Percentiles rank a stretch among this genome's conserved stretches.
phyloP scores from a whole-genome alignment of 2,888 invertebrate genomes.

The Caenorhabditis sp. region DNA sequence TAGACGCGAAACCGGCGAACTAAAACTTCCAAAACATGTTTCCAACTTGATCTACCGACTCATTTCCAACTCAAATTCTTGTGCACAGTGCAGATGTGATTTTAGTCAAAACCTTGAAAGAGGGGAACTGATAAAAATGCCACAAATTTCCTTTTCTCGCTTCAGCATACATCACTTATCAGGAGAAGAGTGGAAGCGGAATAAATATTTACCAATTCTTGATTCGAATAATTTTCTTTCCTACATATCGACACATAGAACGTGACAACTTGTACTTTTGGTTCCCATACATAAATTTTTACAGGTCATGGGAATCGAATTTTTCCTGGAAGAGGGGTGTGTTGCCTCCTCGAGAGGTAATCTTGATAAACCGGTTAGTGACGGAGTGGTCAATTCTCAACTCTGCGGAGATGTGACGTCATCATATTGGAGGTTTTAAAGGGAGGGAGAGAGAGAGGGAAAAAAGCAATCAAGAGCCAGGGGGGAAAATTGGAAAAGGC shows the following conservation, averaged over 20 bases:
- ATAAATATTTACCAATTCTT: constrained; percentile 36
- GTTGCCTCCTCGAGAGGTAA: no score
- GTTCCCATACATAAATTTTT: background rate
- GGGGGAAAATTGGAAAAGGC: constrained; percentile 53
- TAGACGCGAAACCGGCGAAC: background rate
- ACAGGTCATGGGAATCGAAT: background rate
- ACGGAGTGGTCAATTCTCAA: constrained; percentile 26
- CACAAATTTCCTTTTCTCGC: constrained; percentile 3
- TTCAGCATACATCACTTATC: constrained; percentile 30
- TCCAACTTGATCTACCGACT: background rate
- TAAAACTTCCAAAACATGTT: background rate
- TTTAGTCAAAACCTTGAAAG: constrained; percentile 1
- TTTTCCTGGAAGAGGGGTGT: constrained; percentile 12
- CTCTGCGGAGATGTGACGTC: background rate
- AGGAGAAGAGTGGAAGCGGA: constrained; percentile 18
- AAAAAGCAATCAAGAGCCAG: constrained; percentile 62
- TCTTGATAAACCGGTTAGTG: constrained; percentile 9
- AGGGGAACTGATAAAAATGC: constrained; percentile 28
- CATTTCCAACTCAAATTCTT: background rate
- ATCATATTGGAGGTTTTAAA: constrained; percentile 11
- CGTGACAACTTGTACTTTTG: constrained; percentile 20
- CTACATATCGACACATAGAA: background rate
- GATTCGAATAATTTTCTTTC: background rate
- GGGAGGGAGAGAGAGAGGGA: background rate
- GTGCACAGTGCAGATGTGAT: background rate